phyloP scores from a whole-genome alignment of 2,113 vertebrate genomes.

The Amia ocellicauda region DNA sequence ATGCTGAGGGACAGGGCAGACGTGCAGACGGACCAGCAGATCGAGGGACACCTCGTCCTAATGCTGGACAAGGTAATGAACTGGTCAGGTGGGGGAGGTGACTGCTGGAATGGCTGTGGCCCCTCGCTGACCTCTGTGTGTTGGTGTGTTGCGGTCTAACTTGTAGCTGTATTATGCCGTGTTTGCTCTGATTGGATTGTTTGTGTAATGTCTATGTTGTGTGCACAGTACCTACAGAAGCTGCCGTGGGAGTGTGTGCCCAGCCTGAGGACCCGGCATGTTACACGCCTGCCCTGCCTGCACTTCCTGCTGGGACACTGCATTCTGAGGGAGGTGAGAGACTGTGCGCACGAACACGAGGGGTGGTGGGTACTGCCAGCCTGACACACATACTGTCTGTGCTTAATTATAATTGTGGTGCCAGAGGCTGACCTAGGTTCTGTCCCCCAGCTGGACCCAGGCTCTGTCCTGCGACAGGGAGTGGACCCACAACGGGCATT shows the following conservation, averaged over 20 bases:
- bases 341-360: no score
- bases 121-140: background rate
- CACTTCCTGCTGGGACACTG: constrained; percentile 75
- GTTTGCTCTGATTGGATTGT: no score
- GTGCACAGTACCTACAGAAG: constrained; percentile 78
- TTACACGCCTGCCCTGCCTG: constrained; percentile 83
- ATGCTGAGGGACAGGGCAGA: constrained; percentile 29
- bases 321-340: no score
- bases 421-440: background rate
- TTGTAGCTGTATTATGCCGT: no score
- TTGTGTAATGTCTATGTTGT: background rate
- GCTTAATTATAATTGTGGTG: background rate
- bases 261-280: constrained; percentile 56
- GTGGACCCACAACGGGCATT: constrained; percentile 72
- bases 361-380: no score
- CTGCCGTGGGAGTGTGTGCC: constrained; percentile 86
- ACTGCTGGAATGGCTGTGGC: background rate
- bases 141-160: background rate
- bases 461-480: constrained; percentile 63
- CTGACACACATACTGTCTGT: background rate
- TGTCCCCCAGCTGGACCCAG: constrained; percentile 43
- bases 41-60: constrained; percentile 73
- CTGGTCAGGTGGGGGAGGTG: no score
- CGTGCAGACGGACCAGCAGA: background rate
- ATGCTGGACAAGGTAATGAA: constrained; percentile 81